A percentile compares a stretch with the other conserved stretches of the same genome.
Evolutionary conservation across 2,888 invertebrate species (phyloP).

Genomic region (Mesochorus sp.): DNA sequence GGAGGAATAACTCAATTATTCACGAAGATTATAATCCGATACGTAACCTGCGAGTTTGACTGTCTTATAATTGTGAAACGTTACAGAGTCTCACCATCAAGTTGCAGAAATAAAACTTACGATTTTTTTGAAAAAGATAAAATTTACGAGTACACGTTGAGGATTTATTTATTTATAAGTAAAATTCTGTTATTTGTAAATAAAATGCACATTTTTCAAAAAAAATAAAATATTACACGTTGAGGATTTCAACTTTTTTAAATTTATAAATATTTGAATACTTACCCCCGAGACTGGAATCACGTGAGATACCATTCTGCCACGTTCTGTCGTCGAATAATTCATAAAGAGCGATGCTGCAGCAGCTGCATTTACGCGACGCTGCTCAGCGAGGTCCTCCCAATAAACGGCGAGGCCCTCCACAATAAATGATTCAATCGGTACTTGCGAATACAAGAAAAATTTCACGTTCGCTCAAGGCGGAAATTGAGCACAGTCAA

Average conservation of each 20-base stretch:
- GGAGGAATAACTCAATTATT: constrained; percentile 18
- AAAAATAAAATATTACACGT: neutral
- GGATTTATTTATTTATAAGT: neutral
- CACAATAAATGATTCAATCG: constrained; percentile 65
- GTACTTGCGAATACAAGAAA: constrained; percentile 36
- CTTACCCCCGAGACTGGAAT: constrained; percentile 76
- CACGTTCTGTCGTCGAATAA: constrained; percentile 69
- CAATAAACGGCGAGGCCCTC: constrained; percentile 69
- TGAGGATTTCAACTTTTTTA: too few relatives aligned
- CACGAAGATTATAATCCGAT: neutral
- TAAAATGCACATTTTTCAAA: neutral
- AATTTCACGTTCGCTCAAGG: neutral
- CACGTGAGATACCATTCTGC: constrained; percentile 76
- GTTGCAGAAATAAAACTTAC: too few relatives aligned
- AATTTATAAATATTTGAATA: constrained; percentile 21
- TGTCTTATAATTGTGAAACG: too few relatives aligned
- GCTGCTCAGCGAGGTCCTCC: constrained; percentile 68
- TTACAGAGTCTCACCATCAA: too few relatives aligned
- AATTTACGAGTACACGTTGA: too few relatives aligned
- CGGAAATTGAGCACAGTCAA: neutral
- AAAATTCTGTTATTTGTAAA: neutral
- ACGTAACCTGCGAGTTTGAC: neutral
- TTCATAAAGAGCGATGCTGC: constrained; percentile 74
- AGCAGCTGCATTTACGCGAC: constrained; percentile 72
- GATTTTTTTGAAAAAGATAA: too few relatives aligned